Conservation (phyloP, 2,797 vertebrate genomes). For the Hemibagrus guttatus region DNA sequence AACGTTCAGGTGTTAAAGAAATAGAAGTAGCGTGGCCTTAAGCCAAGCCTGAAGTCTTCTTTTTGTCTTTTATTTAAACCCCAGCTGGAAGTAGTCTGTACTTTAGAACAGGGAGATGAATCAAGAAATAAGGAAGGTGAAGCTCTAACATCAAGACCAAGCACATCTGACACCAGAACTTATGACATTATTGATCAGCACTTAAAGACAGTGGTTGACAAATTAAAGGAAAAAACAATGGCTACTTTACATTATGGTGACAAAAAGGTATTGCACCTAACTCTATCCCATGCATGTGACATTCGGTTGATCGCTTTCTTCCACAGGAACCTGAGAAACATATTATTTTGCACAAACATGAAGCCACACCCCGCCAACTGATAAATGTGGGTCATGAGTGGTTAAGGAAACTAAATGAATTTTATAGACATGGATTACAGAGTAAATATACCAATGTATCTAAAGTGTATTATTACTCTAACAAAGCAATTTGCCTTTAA, state of each 20-base stretch:
- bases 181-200: neutral
- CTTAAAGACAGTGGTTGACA: neutral
- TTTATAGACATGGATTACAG: conserved; percentile 8
- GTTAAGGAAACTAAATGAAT: neutral
- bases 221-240: neutral
- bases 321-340: neutral
- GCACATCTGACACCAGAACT: neutral
- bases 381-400: neutral
- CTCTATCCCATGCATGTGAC: neutral
- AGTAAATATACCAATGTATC: neutral
- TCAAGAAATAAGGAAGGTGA: neutral
- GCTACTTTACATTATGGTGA: neutral
- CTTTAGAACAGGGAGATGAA: neutral
- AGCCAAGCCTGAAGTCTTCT: neutral
- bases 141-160: neutral
- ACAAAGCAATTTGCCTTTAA: neutral
- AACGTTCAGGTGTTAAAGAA: neutral
- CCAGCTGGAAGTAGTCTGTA: neutral
- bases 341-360: neutral
- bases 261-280: neutral
- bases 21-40: neutral
- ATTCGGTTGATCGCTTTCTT: neutral
- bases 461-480: neutral
- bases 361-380: neutral
- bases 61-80: neutral